Base-by-base conservation (phyloP, 2,797 vertebrate genomes). In the Neomorphus geoffroyi region DNA sequence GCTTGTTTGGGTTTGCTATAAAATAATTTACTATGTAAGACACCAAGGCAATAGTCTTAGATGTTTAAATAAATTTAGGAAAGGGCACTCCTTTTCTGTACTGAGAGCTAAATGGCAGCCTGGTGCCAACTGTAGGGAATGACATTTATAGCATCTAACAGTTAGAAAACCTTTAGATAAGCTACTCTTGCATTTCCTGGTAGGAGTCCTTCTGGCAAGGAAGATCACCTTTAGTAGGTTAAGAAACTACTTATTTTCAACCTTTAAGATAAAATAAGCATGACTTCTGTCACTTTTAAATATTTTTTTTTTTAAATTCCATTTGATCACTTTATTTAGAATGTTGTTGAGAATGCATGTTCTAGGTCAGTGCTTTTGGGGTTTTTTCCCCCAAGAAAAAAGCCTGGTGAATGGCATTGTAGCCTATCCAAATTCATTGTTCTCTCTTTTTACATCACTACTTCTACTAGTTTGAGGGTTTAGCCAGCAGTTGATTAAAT, bases 131-230 rank as follows among this genome's bases (percentile, higher is more conserved):
- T n/a, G 78, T 64, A 78, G 66, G 56, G 73, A 81, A 78, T 94
- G 90, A 64, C 87, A 86, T 94, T 97, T 95, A 57, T 64, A 82
- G n/a, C 72, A 73, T 83, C 72, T 88, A 89, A 85, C 45, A 65
- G 26, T 65, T 46, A 66, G 51, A 93, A 90, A 90, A 62, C 35
- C 17, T 84, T 77, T 21, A 37, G 77, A 46, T 66, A 87, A 88
- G 26, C 39, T 41, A n/a, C 32, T 12, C 72, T 94, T 83, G 33
- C 41, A 24, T 26, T 72, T 92, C 69, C 74, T 78, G 37, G 74
- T 45, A 75, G 90, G 91, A 96, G 70, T 87, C 57, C 69, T 95
- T 83, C 75, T 82, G 86, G 64, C 32, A 67, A 73, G n/a, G 39
- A 80, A 32, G 70, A 70, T 87, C 86, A 71, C 60, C 43, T 95